phyloP scores from a whole-genome alignment of 2,113 vertebrate genomes.

The Bambusicola thoracicus region DNA sequence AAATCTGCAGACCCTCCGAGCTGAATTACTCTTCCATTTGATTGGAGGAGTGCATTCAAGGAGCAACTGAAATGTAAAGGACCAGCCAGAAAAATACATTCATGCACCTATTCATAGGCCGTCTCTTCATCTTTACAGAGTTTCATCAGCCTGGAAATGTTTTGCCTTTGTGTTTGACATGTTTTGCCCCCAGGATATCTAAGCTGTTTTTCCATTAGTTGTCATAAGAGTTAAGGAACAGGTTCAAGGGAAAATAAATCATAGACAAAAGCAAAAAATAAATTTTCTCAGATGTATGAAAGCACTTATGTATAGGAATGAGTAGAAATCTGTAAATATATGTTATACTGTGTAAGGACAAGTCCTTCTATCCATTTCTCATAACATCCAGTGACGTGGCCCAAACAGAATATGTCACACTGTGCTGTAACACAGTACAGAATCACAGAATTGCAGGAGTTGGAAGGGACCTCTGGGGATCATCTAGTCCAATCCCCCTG shows the following conservation, averaged over 20 bases:
- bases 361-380: not conserved
- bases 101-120: constrained; percentile 10
- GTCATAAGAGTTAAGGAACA: not conserved
- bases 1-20: constrained; percentile 27
- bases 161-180: constrained; percentile 36
- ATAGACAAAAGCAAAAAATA: constrained; percentile 45
- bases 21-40: constrained; percentile 34
- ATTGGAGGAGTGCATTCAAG: not conserved
- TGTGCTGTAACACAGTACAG: not conserved
- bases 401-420: not conserved
- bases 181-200: constrained; percentile 20
- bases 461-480: too few relatives aligned
- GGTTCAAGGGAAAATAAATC: constrained; percentile 24
- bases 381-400: not conserved
- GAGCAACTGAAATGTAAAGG: not conserved
- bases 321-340: not conserved
- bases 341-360: not conserved
- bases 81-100: constrained; percentile 10
- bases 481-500: too few relatives aligned
- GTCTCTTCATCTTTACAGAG: not conserved
- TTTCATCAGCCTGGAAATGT: constrained; percentile 33
- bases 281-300: constrained; percentile 14
- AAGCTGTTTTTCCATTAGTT: constrained; percentile 51
- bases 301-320: not conserved
- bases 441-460: too few relatives aligned